Percentiles rank a stretch among this genome's conserved stretches.
These are phyloP conservation scores for Melieria picta DNA, from an alignment of 2,888 invertebrate genomes.

Conservation along the genomic window DNA sequence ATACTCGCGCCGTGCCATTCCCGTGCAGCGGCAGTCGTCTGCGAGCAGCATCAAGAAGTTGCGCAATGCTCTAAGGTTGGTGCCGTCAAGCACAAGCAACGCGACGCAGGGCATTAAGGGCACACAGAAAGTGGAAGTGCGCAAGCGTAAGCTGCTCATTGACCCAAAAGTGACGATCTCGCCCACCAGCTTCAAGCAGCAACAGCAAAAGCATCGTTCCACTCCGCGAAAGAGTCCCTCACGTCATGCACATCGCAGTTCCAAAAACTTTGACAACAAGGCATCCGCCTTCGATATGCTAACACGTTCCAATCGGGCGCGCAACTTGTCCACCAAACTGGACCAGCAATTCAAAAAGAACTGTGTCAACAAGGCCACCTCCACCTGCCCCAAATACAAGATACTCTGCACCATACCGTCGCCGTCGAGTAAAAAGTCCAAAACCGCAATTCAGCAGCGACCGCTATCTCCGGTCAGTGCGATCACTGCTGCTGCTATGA, in stretches of 20 bases:
- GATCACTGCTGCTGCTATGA: constrained; percentile 18
- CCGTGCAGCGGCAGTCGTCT: constrained; percentile 10
- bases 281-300: constrained; percentile 57
- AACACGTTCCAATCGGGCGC: constrained; percentile 47
- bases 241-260: not conserved
- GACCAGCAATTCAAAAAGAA: constrained; percentile 46
- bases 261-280: constrained; percentile 35
- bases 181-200: constrained; percentile 42
- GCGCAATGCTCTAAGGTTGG: constrained; percentile 5
- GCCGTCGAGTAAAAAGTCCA: constrained; percentile 16
- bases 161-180: constrained; percentile 50
- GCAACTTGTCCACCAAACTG: constrained; percentile 37
- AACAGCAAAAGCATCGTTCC: constrained; percentile 32
- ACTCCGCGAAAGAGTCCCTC: not conserved
- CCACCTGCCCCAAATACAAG: constrained; percentile 45
- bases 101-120: constrained; percentile 44
- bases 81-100: constrained; percentile 41
- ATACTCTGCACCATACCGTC: constrained; percentile 40
- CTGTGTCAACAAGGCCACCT: constrained; percentile 46
- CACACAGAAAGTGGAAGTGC: constrained; percentile 45
- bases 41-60: constrained; percentile 16
- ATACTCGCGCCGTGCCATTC: constrained; percentile 47
- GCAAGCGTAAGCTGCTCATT: constrained; percentile 51
- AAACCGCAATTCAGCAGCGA: not conserved
- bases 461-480: not conserved